phyloP scores from a whole-genome alignment of 2,113 vertebrate genomes.

The Oceanites oceanicus region DNA sequence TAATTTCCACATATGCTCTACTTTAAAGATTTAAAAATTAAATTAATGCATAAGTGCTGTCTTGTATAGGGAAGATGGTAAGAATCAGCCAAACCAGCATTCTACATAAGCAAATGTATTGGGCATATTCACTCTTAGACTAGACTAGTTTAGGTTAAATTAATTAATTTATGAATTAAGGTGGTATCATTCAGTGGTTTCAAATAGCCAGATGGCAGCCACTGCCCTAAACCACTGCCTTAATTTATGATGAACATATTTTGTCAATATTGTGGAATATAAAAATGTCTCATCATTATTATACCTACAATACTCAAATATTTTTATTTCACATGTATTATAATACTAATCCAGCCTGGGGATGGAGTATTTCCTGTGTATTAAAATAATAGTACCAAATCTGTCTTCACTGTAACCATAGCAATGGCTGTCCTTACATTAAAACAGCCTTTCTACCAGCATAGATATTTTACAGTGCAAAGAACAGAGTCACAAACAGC shows the following conservation, averaged over 20 bases:
- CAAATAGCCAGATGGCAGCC: neutral
- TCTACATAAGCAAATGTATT: neutral
- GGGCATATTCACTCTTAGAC: neutral
- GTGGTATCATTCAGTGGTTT: neutral
- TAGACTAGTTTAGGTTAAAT: neutral
- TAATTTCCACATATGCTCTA: neutral
- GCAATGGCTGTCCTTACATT: slow-evolving; percentile 26
- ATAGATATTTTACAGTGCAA: neutral
- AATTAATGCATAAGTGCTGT: neutral
- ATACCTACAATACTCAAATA: neutral
- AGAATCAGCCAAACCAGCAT: neutral
- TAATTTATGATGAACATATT: neutral
- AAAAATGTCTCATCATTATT: neutral
- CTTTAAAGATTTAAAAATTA: neutral
- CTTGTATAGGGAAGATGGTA: neutral
- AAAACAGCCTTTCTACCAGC: neutral
- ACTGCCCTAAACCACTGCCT: neutral
- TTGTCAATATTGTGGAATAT: neutral
- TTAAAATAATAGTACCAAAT: neutral
- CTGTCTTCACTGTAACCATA: slow-evolving; percentile 37
- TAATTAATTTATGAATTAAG: neutral
- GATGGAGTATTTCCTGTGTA: neutral
- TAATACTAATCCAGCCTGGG: neutral
- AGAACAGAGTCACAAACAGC: neutral
- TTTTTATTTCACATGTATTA: slow-evolving; percentile 11